Evolutionary conservation across 2,888 invertebrate genomes (phyloP), one percentile per base, ranked within the genome.

Genomic region (Eledone cirrhosa): DNA sequence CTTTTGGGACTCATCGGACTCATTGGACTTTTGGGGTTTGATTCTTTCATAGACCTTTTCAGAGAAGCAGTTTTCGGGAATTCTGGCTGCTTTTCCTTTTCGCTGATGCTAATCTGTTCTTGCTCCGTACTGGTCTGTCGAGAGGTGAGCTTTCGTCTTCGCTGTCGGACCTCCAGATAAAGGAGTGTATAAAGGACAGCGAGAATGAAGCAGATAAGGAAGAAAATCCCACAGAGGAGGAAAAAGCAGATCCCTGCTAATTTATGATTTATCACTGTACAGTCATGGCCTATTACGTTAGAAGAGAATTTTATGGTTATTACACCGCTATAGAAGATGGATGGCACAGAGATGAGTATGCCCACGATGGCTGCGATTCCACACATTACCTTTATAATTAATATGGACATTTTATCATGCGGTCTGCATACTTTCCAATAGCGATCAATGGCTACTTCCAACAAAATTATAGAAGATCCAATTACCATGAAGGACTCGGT

Each of bases 351-450:
- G 22, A 86, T 77, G 11, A 87, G 11, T 19, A 86, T 69, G 1
- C 85, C 86, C 29, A 83, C 78, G 7, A 86, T 75, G 5, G 84
- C 85, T 1, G 87, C 86, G 14, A 82, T 67, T 13, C 82, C 79
- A 77, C 87, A 88, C 80, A 86, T 81, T 47, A 84, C 77, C 79
- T 86, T 85, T 67, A 87, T 86, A 74, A 82, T 84, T 47, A 82
- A 83, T 7, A 87, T 79, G 33, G 84, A 83, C 33, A 87, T 84
- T 77, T 85, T 80, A 81, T 83, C 84, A 13, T 87, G 78, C 1
- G 88, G 88, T 47, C 82, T 81, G 77, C 88, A 88, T 53, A 88
- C 86, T 78, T 88, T 88, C 80, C 85, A 87, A 77, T 85, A 88
- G n/a, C 88, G 82, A 78, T 88, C 88, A 48, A 88, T 83, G 8